Evolutionary conservation across 35 echinoderm and acorn worm species (phyloP).

Genomic region (Amphiura filiformis): DNA sequence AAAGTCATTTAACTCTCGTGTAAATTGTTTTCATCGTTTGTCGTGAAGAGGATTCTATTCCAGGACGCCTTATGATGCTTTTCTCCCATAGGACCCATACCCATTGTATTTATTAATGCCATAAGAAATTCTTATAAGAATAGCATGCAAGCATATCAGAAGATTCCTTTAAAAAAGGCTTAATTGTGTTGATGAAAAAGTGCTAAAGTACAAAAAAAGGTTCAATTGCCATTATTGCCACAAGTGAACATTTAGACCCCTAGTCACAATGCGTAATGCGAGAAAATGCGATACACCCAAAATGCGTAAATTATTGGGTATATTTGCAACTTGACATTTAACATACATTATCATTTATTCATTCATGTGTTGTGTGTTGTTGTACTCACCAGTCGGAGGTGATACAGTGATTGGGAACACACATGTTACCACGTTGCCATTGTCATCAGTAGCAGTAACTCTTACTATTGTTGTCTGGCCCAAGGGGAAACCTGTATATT

Average conservation of each 20-base stretch:
- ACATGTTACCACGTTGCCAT: not conserved
- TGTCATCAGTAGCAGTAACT: not conserved
- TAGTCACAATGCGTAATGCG: no score
- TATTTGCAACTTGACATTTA: no score
- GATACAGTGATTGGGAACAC: not conserved
- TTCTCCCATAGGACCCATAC: not conserved
- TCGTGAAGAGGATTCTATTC: not conserved
- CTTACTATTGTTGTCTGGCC: not conserved
- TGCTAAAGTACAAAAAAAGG: no score
- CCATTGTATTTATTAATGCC: not conserved
- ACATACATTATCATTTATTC: no score
- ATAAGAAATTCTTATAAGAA: not conserved
- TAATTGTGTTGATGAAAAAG: no score
- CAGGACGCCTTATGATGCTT: not conserved
- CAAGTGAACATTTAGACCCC: no score
- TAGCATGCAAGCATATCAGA: not conserved
- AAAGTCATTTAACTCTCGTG: not conserved
- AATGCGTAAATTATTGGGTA: no score
- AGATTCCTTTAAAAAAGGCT: no score
- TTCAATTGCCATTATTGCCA: no score
- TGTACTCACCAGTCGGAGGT: not conserved
- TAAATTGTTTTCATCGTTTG: not conserved
- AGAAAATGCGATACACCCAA: no score
- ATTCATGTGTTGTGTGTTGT: not conserved
- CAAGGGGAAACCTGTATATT: not conserved